Conservation (phyloP, 2,888 invertebrate species). For the Noctua janthe region DNA sequence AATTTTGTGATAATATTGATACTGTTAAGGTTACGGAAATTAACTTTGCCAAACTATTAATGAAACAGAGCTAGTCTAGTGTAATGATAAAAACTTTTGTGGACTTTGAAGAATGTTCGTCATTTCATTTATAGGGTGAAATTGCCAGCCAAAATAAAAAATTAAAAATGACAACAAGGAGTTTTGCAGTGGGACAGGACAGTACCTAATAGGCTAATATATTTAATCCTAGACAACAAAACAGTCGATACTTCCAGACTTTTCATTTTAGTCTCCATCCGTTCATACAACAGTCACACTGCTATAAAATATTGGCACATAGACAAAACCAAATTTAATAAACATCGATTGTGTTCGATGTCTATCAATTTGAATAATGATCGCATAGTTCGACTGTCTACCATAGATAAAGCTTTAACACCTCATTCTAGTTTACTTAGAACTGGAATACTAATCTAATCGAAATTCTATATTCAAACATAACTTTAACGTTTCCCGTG, state of each 20-base stretch:
- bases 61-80: neutral
- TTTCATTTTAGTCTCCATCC: neutral
- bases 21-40: neutral
- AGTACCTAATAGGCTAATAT: neutral
- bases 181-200: neutral
- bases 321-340: constrained; percentile 26
- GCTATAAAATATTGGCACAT: constrained; percentile 12
- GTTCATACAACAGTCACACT: neutral
- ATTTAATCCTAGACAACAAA: neutral
- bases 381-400: constrained; percentile 24
- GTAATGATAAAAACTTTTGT: neutral
- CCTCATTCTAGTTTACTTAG: constrained; percentile 47
- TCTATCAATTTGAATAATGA: constrained; percentile 38
- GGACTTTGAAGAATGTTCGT: neutral
- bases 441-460: constrained; percentile 56
- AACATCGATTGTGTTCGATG: constrained; percentile 10
- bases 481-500: neutral
- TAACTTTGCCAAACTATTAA: neutral
- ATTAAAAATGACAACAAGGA: neutral
- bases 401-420: constrained; percentile 47
- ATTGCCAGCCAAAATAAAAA: neutral
- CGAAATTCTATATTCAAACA: constrained; percentile 39
- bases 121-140: neutral
- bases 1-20: neutral
- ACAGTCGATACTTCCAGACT: neutral